Percentiles rank a stretch among this genome's conserved stretches.
Evolutionary conservation across 2,797 vertebrate genomes (phyloP).

Genomic region (Clamator glandarius): DNA sequence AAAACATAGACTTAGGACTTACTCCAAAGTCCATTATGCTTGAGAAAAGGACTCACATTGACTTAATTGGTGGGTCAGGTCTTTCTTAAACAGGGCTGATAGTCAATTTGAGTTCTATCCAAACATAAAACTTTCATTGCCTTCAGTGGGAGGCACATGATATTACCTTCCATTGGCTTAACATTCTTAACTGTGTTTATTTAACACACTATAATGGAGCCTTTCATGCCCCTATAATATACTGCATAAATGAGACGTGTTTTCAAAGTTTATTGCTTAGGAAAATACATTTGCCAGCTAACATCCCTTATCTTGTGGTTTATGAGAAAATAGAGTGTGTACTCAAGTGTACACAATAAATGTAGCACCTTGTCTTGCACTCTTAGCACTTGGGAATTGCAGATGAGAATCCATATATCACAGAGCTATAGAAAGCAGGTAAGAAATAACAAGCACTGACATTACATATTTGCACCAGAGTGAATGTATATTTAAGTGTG

Average conservation of each 20-base stretch:
- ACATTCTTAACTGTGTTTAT: neutral
- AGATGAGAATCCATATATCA: neutral
- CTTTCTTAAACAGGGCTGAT: neutral
- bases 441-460: neutral
- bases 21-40: neutral
- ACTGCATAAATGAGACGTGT: neutral
- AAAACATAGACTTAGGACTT: neutral
- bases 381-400: neutral
- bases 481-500: neutral
- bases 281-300: neutral
- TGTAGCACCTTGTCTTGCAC: neutral
- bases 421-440: neutral
- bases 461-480: neutral
- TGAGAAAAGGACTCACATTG: neutral
- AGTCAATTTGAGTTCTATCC: neutral
- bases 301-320: neutral
- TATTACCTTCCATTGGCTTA: neutral
- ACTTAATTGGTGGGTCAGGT: neutral
- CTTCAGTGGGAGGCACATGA: neutral
- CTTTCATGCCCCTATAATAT: neutral
- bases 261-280: slow-evolving; percentile 1
- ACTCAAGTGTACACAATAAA: neutral
- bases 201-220: neutral
- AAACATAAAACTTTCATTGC: neutral
- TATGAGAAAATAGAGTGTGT: neutral